phyloP scores from a whole-genome alignment of 2,888 invertebrate species.

The Mechanitis messenoides region DNA sequence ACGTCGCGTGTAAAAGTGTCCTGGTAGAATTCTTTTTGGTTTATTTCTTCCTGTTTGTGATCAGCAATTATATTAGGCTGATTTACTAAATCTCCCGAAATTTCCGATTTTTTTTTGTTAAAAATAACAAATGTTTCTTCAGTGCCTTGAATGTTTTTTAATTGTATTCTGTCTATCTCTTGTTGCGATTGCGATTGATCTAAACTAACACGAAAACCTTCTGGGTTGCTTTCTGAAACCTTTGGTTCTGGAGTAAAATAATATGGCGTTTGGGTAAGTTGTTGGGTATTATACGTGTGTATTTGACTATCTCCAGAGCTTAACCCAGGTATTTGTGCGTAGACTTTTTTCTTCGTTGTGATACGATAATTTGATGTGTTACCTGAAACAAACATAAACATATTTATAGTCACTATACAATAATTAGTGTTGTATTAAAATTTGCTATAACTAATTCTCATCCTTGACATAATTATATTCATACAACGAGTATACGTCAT shows the following conservation, averaged over 20 bases:
- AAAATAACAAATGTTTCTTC: constrained; percentile 5
- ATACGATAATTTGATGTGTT: constrained; percentile 78
- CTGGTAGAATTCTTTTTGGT: neutral
- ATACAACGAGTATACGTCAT: too few relatives aligned
- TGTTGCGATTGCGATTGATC: too few relatives aligned
- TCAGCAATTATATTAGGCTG: neutral
- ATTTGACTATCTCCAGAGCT: constrained; percentile 57
- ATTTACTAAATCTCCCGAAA: constrained; percentile 13
- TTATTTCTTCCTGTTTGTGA: neutral
- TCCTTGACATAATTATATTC: too few relatives aligned
- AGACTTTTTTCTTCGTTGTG: constrained; percentile 81
- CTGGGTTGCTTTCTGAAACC: neutral
- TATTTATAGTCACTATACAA: constrained; percentile 4
- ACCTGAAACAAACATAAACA: constrained; percentile 53
- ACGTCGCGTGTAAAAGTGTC: neutral
- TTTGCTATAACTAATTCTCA: too few relatives aligned
- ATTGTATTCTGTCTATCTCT: neutral
- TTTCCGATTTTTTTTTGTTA: constrained; percentile 16
- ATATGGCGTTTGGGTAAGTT: constrained; percentile 20
- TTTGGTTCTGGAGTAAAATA: constrained; percentile 24
- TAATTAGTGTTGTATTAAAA: neutral
- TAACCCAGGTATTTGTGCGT: constrained; percentile 87
- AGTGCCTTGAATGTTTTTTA: constrained; percentile 1
- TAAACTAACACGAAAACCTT: neutral
- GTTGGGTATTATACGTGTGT: constrained; percentile 30